Base-by-base conservation (phyloP, 2,888 invertebrate species). In the Eutolmus rufibarbis region DNA sequence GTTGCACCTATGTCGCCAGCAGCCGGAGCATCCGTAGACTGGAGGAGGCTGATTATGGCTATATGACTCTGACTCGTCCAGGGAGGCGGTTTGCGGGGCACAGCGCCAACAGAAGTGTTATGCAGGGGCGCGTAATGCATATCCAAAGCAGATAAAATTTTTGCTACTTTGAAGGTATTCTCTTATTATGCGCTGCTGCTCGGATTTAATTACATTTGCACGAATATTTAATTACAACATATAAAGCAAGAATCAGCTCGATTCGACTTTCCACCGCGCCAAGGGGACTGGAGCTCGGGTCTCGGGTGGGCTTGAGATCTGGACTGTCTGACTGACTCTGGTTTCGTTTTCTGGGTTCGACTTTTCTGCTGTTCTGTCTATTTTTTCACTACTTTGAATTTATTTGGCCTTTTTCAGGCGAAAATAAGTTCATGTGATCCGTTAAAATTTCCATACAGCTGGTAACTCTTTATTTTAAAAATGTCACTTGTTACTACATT, bases 191-290 rank as follows among this genome's bases (percentile, higher is more conserved):
- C 43, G 74, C 43, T 28, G 74, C 19, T 74, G 74, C 74, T 74
- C 85, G 87, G 87, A 81, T 87, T 87, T 87, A 87, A 87, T 87
- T 87, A 87, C 87, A 56, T 82, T 87, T 87, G 87, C 87, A 87
- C 82, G 81, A 87, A 87, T 81, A 87, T 87, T 87, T 87, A 87
- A 87, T 87, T 87, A 87, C 87, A 87, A 87, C 57, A 85, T 85
- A 85, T 85, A 85, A 85, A 74, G 74, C 85, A 74, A 57, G 86
- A 86, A 51, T 51, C 56, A 77, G 74, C 77, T 74, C 51, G 51
- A 76, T 43, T 77, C 86, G 76, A 86, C 86, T 86, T 86, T 86
- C 86, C 51, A 76, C 46, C 74, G 74, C 19, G 46, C 31, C 19
- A 28, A n/a, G 28, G 43, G 19, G 57, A 34, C 34, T 23, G 56